Evolutionary conservation across 2,797 vertebrate genomes (phyloP), one percentile per base, ranked within the genome.

Genomic region (Malurus leucopterus): DNA sequence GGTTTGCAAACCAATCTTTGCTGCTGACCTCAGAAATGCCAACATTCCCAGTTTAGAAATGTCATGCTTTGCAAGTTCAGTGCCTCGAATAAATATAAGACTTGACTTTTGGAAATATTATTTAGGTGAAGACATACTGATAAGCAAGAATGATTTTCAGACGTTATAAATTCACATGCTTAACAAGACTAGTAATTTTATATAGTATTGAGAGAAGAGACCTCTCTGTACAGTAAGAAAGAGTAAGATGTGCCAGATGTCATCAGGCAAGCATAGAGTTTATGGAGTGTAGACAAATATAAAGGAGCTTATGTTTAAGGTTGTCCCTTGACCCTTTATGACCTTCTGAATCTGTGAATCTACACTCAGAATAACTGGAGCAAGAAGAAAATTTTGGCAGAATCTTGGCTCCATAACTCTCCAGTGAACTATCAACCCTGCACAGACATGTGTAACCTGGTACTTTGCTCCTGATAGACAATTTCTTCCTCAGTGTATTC

Each of bases 111-210:
- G 41, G 47, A 94, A 87, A 8, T 53, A 81, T 83, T 77, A 49
- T 83, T 90, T 83, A 85, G 72, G 59, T 81, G 84, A 90, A 89
- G 81, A 62, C 67, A 61, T 78, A 55, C 29, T 73, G 85, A 93
- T 83, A 90, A 93, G 82, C 54, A 87, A 77, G 62, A 94, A 72
- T 62, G 75, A 69, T 90, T 95, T 75, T 83, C 62, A 86, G 62
- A 54, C 55, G 46, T 68, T 82, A 38, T 16, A 54, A 62, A 86
- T 86, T 71, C 71, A 41, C 49, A 18, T 84, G 64, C 50, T 67
- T 83, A 74, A 74, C 22, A 47, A 65, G 47, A 77, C 36, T 41
- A 78, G 65, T 83, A 90, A 92, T 93, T 91, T 88, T 90, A 80
- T 77, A 44, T 13, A 38, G 40, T 44, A 89, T n/a, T 77, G 40